phyloP scores from a whole-genome alignment of 2,113 vertebrate species.

The Heterotilapia buettikoferi region DNA sequence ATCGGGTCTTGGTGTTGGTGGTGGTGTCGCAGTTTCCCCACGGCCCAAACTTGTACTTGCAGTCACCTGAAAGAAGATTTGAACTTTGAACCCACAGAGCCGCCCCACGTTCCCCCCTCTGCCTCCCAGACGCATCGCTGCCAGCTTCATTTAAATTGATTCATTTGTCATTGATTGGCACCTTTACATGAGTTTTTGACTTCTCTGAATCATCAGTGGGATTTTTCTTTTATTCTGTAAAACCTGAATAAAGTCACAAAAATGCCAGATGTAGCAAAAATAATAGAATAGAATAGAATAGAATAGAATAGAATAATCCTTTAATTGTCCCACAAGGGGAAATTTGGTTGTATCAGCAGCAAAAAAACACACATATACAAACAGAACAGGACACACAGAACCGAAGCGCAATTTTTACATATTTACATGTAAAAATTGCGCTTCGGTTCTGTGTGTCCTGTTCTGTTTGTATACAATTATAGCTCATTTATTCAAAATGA shows the following conservation, averaged over 20 bases:
- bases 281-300: no score
- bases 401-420: no score
- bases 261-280: background rate
- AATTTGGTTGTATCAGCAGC: no score
- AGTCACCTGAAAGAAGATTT: constrained; percentile 77
- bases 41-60: constrained; percentile 91
- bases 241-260: background rate
- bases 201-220: background rate
- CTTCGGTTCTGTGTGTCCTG: no score
- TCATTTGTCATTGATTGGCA: background rate
- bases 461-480: no score
- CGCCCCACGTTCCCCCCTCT: background rate
- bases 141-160: background rate
- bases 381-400: no score
- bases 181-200: background rate
- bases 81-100: background rate
- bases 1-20: constrained; percentile 82
- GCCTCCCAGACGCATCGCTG: rapidly evolving
- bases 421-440: no score
- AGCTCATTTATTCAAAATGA: background rate
- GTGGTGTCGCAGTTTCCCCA: constrained; percentile 84
- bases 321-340: no score
- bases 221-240: background rate
- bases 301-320: no score
- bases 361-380: no score